Percentiles rank a stretch among this genome's conserved stretches.
phyloP scores from a whole-genome alignment of 2,888 invertebrate genomes.

The Meiosimyza platycephala region DNA sequence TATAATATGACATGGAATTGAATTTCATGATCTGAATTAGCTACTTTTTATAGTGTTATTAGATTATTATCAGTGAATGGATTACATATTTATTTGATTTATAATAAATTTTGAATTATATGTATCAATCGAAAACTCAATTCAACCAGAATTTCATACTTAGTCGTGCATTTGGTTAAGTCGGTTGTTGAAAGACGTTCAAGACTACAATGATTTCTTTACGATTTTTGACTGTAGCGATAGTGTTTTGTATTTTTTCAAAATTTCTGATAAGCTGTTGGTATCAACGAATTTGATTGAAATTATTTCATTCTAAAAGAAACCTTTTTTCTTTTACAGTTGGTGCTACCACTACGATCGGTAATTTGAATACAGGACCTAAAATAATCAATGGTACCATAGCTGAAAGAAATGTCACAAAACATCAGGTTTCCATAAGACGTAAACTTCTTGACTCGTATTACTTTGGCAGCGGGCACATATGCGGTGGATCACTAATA shows the following conservation, averaged over 20 bases:
- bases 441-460: conserved; percentile 50
- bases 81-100: too few species aligned
- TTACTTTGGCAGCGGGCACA: conserved; percentile 60
- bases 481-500: conserved; percentile 61
- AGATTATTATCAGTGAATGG: too few species aligned
- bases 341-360: neutral
- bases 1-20: too few species aligned
- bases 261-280: neutral
- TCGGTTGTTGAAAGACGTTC: neutral
- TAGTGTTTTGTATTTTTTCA: neutral
- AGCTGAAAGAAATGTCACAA: conserved; percentile 44
- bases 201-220: neutral
- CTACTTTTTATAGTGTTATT: too few species aligned
- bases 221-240: neutral
- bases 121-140: too few species aligned
- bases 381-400: conserved; percentile 45
- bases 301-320: neutral
- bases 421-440: conserved; percentile 60
- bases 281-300: neutral
- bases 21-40: too few species aligned
- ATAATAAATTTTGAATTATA: too few species aligned
- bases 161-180: neutral
- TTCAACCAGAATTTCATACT: neutral
- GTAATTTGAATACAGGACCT: conserved; percentile 27
- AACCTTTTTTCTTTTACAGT: neutral